A percentile compares a stretch with the other conserved stretches of the same genome.
Evolutionary conservation across 2,797 vertebrate species (phyloP).

Genomic region (Gadopsis bispinosus): DNA sequence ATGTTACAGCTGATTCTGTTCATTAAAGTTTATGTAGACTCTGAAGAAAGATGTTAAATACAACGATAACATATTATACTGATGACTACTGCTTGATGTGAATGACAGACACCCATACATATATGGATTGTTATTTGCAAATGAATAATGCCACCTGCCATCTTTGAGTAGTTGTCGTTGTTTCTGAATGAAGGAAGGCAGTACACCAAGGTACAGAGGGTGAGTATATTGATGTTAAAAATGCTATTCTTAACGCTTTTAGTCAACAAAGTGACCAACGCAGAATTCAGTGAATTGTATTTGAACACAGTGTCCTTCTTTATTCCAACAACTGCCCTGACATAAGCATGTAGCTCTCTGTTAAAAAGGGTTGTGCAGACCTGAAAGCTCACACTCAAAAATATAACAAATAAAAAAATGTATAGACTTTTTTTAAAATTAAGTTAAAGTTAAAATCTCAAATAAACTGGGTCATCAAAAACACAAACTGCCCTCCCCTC

Average conservation of each 20-base stretch:
- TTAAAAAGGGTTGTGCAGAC: neutral
- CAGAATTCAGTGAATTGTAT: neutral
- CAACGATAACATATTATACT: neutral
- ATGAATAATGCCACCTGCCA: neutral
- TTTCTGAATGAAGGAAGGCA: neutral
- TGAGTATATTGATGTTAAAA: conserved; percentile 12
- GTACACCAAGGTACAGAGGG: neutral
- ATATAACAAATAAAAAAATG: neutral
- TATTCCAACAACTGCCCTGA: conserved; percentile 15
- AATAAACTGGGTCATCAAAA: conserved; percentile 35
- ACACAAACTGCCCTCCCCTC: conserved; percentile 1
- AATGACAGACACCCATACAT: neutral
- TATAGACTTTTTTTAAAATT: no score
- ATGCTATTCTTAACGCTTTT: conserved; percentile 29
- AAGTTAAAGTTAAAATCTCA: conserved; percentile 14
- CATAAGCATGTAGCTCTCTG: neutral
- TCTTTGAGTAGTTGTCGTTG: conserved; percentile 5
- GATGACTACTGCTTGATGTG: neutral
- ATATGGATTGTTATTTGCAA: neutral
- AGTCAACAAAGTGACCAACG: conserved; percentile 28
- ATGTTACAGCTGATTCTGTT: conserved; percentile 29
- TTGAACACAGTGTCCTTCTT: neutral
- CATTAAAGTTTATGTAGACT: conserved; percentile 8
- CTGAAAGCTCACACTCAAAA: conserved; percentile 3
- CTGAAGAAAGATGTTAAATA: conserved; percentile 11